phyloP scores from a whole-genome alignment of 2,113 vertebrate genomes.

The Cololabis saira region DNA sequence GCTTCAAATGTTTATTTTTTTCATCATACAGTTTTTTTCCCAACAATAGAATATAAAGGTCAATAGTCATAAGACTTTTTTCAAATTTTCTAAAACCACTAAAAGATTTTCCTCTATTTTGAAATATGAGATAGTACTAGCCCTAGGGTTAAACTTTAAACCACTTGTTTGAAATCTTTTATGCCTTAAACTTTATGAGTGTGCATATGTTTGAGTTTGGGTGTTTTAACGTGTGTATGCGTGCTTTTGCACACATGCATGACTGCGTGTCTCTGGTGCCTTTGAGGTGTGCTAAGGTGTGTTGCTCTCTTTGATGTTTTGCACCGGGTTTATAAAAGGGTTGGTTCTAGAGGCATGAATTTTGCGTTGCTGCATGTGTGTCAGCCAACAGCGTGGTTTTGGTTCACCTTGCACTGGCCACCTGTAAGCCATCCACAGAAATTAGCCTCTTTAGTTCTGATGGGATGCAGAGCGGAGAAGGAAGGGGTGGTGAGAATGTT shows the following conservation, averaged over 20 bases:
- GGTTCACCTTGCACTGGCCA: slow-evolving; percentile 82
- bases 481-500: slow-evolving; percentile 60
- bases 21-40: slow-evolving; percentile 10
- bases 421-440: slow-evolving; percentile 84
- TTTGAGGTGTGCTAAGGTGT: slow-evolving; percentile 77
- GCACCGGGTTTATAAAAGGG: slow-evolving; percentile 67
- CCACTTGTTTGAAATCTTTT: slow-evolving; percentile 60
- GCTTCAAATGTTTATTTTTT: slow-evolving; percentile 31
- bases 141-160: slow-evolving; percentile 55
- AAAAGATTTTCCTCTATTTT: slow-evolving; percentile 43
- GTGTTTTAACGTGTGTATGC: slow-evolving; percentile 50
- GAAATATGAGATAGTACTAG: slow-evolving; percentile 54
- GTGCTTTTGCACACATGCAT: slow-evolving; percentile 18
- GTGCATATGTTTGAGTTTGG: slow-evolving; percentile 61
- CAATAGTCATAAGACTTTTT: slow-evolving; percentile 14
- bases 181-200: slow-evolving; percentile 51
- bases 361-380: slow-evolving; percentile 37
- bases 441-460: slow-evolving; percentile 82
- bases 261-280: slow-evolving; percentile 62
- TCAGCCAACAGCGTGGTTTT: slow-evolving; percentile 66
- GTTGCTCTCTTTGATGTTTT: slow-evolving; percentile 73
- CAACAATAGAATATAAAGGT: slow-evolving; percentile 7
- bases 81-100: slow-evolving; percentile 27
- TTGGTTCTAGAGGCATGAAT: slow-evolving; percentile 61
- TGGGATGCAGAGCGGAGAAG: slow-evolving; percentile 76